phyloP scores from a whole-genome alignment of 2,888 invertebrate species.

The Tubulanus polymorphus region DNA sequence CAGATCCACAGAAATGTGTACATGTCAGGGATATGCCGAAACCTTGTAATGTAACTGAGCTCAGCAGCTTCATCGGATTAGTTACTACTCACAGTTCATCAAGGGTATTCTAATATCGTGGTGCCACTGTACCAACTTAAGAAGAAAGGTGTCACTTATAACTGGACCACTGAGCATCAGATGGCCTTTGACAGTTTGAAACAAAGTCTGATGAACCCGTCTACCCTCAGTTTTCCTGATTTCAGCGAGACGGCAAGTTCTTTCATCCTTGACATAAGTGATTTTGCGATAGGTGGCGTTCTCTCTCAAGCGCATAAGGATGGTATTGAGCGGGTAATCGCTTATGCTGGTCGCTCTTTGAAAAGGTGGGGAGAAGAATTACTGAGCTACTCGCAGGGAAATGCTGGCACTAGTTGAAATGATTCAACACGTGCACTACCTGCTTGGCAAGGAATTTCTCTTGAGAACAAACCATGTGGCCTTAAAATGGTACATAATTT shows the following conservation, averaged over 20 bases:
- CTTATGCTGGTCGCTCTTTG: conserved; percentile 12
- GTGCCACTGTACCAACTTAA: background rate
- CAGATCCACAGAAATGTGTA: too few species aligned
- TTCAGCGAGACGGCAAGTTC: too few species aligned
- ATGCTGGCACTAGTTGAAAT: conserved; percentile 1
- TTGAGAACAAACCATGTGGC: too few species aligned
- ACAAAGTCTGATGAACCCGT: conserved; percentile 7
- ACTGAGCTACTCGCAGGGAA: too few species aligned
- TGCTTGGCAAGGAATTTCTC: too few species aligned
- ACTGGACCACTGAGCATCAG: conserved; percentile 7
- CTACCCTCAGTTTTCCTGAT: conserved; percentile 11
- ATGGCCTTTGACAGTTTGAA: conserved; percentile 9
- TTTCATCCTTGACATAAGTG: too few species aligned
- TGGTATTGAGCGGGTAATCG: conserved; percentile 7
- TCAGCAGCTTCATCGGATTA: background rate
- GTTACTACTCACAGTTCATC: conserved; percentile 3
- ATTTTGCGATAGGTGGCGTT: conserved; percentile 10
- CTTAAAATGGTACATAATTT: too few species aligned
- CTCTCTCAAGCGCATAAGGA: conserved; percentile 5
- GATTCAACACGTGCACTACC: too few species aligned
- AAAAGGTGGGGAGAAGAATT: conserved; percentile 1
- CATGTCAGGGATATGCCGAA: too few species aligned
- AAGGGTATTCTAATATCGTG: conserved; percentile 3
- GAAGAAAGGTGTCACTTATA: conserved; percentile 5
- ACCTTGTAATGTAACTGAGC: background rate